phyloP scores from a whole-genome alignment of 2,113 vertebrate genomes.

The Ptilorrhoa leucosticta region DNA sequence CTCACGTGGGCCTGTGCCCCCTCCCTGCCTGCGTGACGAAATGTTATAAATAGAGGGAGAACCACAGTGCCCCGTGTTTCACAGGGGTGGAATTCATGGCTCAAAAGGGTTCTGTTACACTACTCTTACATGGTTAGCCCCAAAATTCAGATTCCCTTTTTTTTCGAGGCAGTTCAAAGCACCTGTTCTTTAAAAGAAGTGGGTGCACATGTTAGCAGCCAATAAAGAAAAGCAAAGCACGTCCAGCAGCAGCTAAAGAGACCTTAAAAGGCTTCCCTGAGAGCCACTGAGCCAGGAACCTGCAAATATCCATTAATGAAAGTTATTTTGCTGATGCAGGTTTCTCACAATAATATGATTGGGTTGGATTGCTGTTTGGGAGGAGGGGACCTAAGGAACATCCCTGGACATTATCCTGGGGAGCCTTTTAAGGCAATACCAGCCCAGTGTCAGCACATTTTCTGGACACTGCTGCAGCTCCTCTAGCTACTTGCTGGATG shows the following conservation, averaged over 20 bases:
- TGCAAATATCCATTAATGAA: not conserved
- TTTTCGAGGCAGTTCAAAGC: not conserved
- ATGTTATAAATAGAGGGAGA: not conserved
- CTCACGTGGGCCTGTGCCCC: not conserved
- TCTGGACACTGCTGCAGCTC: not conserved
- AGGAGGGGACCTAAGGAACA: not conserved
- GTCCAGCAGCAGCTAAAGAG: not conserved
- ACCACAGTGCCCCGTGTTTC: fast-evolving
- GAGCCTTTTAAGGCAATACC: not conserved
- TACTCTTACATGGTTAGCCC: not conserved
- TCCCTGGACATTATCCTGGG: not conserved
- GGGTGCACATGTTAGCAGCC: not conserved
- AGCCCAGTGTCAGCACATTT: not conserved
- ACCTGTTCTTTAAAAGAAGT: not conserved
- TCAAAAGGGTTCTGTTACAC: not conserved
- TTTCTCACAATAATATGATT: not conserved
- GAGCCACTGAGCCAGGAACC: not conserved
- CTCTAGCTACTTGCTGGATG: not conserved
- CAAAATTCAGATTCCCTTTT: not conserved
- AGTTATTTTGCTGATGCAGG: not conserved
- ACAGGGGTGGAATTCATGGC: not conserved
- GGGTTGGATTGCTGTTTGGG: not conserved
- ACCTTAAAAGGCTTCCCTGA: not conserved
- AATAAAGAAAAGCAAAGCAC: not conserved
- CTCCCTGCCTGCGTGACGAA: not conserved